Percentiles rank a stretch among this genome's conserved stretches.
phyloP scores from a whole-genome alignment of 2,888 invertebrate species.

The Volucella bombylans region DNA sequence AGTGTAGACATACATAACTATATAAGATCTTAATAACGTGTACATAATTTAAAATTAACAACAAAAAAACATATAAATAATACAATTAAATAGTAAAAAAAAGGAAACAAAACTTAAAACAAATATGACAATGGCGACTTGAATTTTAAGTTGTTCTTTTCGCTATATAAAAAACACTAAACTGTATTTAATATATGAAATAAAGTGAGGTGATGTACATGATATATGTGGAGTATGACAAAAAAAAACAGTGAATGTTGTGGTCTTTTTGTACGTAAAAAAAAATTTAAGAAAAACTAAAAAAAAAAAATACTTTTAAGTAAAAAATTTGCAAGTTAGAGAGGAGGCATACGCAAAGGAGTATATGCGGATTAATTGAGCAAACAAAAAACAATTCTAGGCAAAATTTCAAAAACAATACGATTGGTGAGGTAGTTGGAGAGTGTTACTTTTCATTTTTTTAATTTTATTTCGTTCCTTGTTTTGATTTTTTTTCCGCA shows the following conservation, averaged over 20 bases:
- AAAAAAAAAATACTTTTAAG: slow-evolving; percentile 55
- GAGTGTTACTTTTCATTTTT: slow-evolving; percentile 16
- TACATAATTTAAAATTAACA: slow-evolving; percentile 62
- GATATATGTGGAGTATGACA: slow-evolving; percentile 73
- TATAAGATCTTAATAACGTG: slow-evolving; percentile 66
- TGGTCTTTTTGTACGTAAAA: slow-evolving; percentile 74
- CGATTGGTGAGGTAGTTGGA: slow-evolving; percentile 17
- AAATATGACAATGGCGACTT: slow-evolving; percentile 61
- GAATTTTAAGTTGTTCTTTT: slow-evolving; percentile 59
- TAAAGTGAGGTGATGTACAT: slow-evolving; percentile 70
- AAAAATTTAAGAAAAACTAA: slow-evolving; percentile 33
- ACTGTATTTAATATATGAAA: slow-evolving; percentile 68
- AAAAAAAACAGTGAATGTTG: slow-evolving; percentile 70
- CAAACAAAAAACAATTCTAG: slow-evolving; percentile 22
- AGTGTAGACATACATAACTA: slow-evolving; percentile 44
- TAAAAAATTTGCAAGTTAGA: slow-evolving; percentile 64
- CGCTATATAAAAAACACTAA: slow-evolving; percentile 55
- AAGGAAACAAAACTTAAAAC: slow-evolving; percentile 50
- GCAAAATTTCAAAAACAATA: slow-evolving; percentile 46
- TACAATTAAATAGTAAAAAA: slow-evolving; percentile 49
- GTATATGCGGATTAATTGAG: slow-evolving; percentile 13
- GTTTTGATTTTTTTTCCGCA: background rate
- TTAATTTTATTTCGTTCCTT: slow-evolving; percentile 2
- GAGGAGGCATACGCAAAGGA: slow-evolving; percentile 19
- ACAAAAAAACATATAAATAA: slow-evolving; percentile 53